Conservation (phyloP, 2,797 vertebrate genomes). For the Paramormyrops hopkinsi region DNA sequence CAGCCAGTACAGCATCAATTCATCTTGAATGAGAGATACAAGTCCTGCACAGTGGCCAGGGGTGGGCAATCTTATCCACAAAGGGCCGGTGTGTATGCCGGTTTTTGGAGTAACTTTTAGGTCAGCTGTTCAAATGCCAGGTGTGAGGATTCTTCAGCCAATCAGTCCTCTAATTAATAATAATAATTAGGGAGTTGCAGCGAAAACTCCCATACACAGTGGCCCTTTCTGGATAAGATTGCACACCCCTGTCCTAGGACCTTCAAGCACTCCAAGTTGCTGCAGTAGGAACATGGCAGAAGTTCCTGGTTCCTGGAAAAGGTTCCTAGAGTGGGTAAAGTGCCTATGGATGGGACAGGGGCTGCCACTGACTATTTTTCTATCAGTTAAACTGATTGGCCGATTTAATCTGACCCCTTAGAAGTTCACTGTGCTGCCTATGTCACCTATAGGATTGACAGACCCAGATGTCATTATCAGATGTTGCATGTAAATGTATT, state of each 20-base stretch:
- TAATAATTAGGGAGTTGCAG: neutral
- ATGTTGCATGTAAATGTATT: neutral
- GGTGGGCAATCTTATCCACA: neutral
- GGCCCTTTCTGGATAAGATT: neutral
- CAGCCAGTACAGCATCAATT: neutral
- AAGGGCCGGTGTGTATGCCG: neutral
- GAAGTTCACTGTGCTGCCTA: neutral
- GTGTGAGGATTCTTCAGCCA: neutral
- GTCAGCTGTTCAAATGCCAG: neutral
- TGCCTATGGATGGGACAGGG: neutral
- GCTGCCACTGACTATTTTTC: neutral
- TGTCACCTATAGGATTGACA: neutral
- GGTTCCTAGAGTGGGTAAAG: neutral
- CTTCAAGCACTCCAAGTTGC: neutral
- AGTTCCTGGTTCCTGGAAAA: neutral
- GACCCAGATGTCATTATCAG: neutral
- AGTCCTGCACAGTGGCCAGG: neutral
- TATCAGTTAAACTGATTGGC: neutral
- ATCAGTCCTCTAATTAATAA: neutral
- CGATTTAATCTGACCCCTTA: neutral
- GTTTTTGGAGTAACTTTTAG: neutral
- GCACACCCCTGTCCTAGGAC: neutral
- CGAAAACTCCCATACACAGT: neutral
- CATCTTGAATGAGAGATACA: neutral
- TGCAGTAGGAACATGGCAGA: neutral